Evolutionary conservation across 1,140 invertebrate species (phyloP).

Genomic region (Marisa cornuarietis): DNA sequence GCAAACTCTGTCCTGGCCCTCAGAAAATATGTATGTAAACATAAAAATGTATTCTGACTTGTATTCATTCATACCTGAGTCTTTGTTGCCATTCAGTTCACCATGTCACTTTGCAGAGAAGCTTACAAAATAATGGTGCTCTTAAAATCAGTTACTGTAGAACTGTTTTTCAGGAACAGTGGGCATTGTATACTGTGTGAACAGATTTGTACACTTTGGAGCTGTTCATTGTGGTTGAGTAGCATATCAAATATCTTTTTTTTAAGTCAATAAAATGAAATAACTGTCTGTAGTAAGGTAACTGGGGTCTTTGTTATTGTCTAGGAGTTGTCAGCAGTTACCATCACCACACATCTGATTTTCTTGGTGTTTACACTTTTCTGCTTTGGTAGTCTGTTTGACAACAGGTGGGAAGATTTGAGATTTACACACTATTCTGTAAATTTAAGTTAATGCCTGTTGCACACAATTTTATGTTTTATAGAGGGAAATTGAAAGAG

Average conservation of each 20-base stretch:
- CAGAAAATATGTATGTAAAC: conserved; percentile 33
- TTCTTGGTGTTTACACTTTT: conserved; percentile 37
- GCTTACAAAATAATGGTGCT: too few species aligned
- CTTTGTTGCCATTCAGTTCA: neutral
- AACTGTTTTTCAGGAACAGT: neutral
- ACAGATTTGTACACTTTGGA: neutral
- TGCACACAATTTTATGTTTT: too few species aligned
- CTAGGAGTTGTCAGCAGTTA: conserved; percentile 26
- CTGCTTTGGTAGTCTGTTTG: conserved; percentile 48
- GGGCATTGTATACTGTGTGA: neutral
- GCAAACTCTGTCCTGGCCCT: conserved; percentile 31
- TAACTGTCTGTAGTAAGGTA: neutral
- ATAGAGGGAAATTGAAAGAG: too few species aligned
- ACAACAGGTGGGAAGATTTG: conserved; percentile 44
- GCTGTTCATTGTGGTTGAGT: neutral
- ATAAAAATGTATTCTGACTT: neutral
- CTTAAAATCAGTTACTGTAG: too few species aligned
- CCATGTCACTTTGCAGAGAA: too few species aligned
- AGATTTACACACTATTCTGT: too few species aligned
- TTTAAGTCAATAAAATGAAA: neutral
- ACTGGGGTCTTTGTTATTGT: neutral
- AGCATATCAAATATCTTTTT: conserved; percentile 5
- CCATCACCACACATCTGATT: conserved; percentile 16
- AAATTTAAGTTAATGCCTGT: too few species aligned
- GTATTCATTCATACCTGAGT: neutral